Conservation (phyloP, 2,797 vertebrate genomes). For the Danio albolineatus region DNA sequence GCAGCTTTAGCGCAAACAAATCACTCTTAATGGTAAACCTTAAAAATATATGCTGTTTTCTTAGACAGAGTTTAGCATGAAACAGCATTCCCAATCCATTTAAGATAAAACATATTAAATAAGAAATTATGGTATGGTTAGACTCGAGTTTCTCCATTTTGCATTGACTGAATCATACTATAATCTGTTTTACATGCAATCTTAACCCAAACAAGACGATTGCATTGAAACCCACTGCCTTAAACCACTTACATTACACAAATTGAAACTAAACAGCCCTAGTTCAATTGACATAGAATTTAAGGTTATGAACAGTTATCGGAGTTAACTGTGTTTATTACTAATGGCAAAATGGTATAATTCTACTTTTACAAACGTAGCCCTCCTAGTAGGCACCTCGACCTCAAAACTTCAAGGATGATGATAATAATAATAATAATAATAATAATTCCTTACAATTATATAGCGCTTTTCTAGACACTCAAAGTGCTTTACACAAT, state of each 20-base stretch:
- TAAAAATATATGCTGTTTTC: not conserved
- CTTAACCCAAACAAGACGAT: not conserved
- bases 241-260: no score
- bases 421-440: no score
- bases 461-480: no score
- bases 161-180: not conserved
- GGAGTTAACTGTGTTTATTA: not conserved
- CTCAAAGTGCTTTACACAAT: no score
- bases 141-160: not conserved
- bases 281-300: no score
- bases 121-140: not conserved
- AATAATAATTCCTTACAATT: no score
- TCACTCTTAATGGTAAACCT: not conserved
- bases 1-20: constrained; percentile 53
- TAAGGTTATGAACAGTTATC: no score
- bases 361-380: not conserved
- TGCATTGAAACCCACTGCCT: no score
- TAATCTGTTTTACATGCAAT: not conserved
- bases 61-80: not conserved
- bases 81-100: not conserved
- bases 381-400: no score
- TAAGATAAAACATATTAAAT: not conserved
- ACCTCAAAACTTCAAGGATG: no score
- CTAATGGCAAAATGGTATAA: not conserved
- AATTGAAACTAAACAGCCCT: no score